These are phyloP conservation scores for Chascanopsetta lugubris DNA, from an alignment of 2,113 vertebrate genomes.

Conservation along the genomic window DNA sequence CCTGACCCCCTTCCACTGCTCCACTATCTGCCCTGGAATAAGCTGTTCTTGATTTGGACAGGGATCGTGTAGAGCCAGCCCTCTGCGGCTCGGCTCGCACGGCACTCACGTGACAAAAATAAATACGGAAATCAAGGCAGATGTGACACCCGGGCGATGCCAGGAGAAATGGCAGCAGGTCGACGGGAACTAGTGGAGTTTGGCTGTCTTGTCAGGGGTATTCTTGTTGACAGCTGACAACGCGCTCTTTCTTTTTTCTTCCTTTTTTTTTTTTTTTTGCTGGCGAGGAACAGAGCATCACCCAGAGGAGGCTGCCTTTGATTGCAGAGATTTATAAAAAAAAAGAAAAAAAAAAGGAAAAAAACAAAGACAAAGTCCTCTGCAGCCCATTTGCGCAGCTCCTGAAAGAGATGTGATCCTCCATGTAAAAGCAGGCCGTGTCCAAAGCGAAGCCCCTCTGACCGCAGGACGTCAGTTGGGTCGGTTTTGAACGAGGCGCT, in stretches of 20 bases:
- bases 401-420: constrained; percentile 86
- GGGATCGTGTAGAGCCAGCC: constrained; percentile 60
- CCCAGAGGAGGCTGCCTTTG: constrained; percentile 78
- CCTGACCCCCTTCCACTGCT: constrained; percentile 66
- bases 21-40: constrained; percentile 66
- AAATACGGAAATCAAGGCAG: constrained; percentile 76
- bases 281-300: constrained; percentile 78
- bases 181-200: constrained; percentile 52
- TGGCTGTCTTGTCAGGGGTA: constrained; percentile 62
- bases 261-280: constrained; percentile 63
- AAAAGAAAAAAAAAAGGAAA: too few species aligned
- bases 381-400: constrained; percentile 86
- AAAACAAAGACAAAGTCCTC: too few species aligned
- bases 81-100: constrained; percentile 48
- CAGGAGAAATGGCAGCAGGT: constrained; percentile 65
- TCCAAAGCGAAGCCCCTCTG: constrained; percentile 79
- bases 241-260: constrained; percentile 38
- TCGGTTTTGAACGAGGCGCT: constrained; percentile 65
- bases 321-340: constrained; percentile 75
- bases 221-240: constrained; percentile 59
- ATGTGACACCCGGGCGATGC: constrained; percentile 54
- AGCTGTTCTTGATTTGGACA: constrained; percentile 74
- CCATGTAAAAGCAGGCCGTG: constrained; percentile 90
- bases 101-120: constrained; percentile 80
- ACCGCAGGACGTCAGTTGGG: constrained; percentile 80